phyloP scores from a whole-genome alignment of 2,113 vertebrate species.

The Aphyosemion australe region DNA sequence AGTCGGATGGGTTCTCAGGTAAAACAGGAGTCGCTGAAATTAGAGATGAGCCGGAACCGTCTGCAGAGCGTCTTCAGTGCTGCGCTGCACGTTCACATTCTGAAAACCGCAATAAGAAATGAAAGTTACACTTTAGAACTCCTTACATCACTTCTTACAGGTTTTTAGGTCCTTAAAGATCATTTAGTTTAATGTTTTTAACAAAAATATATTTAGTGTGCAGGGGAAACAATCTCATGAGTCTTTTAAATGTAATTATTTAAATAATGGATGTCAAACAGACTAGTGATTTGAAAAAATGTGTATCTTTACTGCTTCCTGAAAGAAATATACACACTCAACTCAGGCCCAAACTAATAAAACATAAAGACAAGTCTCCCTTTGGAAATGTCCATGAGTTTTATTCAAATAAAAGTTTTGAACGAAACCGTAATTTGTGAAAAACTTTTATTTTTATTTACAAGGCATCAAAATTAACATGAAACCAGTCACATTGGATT shows the following conservation, averaged over 20 bases:
- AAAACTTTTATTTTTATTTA: constrained; percentile 17
- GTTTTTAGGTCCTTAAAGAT: too few relatives aligned
- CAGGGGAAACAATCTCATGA: too few relatives aligned
- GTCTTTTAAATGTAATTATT: too few relatives aligned
- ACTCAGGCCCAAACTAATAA: neutral
- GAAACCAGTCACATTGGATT: constrained; percentile 16
- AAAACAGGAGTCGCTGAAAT: constrained; percentile 1
- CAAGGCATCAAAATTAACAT: constrained; percentile 19
- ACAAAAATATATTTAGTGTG: too few relatives aligned
- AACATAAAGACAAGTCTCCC: neutral
- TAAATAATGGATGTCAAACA: too few relatives aligned
- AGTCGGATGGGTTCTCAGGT: neutral
- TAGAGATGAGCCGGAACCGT: constrained; percentile 87
- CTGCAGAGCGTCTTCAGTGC: constrained; percentile 84
- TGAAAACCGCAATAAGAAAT: constrained; percentile 57
- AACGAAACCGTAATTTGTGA: constrained; percentile 17
- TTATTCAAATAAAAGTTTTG: constrained; percentile 4
- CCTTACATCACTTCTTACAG: too few relatives aligned
- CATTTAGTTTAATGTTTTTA: too few relatives aligned
- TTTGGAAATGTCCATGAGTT: neutral
- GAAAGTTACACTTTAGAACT: neutral
- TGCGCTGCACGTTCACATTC: constrained; percentile 87
- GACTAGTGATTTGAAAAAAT: too few relatives aligned
- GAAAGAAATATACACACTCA: too few relatives aligned
- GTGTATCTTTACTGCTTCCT: too few relatives aligned